Percentiles rank a stretch among this genome's conserved stretches.
These are phyloP conservation scores for Notothenia coriiceps DNA, from an alignment of 2,113 vertebrate genomes.

Conservation along the genomic window DNA sequence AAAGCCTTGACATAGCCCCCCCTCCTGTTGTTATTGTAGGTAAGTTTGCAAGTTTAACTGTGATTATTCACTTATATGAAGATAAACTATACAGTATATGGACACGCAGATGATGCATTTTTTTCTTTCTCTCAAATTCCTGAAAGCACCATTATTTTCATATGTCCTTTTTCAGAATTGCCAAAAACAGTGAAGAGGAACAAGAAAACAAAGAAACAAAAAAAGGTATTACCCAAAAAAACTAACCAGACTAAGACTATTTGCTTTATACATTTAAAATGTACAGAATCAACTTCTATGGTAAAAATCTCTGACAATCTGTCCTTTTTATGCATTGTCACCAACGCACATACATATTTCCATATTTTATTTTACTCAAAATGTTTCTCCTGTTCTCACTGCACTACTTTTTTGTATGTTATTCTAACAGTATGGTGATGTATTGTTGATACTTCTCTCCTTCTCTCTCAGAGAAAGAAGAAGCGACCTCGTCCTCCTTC, in stretches of 20 bases:
- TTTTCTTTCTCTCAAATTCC: neutral
- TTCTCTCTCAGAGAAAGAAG: constrained; percentile 66
- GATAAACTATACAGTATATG: too few species aligned
- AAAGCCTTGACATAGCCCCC: constrained; percentile 15
- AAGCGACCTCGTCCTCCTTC: constrained; percentile 77
- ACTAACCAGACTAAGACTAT: neutral
- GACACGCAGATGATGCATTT: neutral
- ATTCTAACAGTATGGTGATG: neutral
- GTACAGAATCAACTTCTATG: neutral
- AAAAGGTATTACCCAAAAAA: constrained; percentile 61
- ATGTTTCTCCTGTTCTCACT: neutral
- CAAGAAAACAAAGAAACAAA: constrained; percentile 74
- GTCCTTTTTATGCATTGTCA: neutral
- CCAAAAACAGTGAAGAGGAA: constrained; percentile 69
- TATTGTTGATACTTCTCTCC: neutral
- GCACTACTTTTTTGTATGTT: neutral
- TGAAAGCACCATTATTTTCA: neutral
- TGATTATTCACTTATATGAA: too few species aligned
- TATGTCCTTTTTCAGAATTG: constrained; percentile 71
- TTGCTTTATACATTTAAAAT: neutral
- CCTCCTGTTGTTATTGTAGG: constrained; percentile 79
- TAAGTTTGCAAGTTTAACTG: constrained; percentile 44
- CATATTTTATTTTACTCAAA: neutral
- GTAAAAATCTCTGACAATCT: neutral
- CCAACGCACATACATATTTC: neutral